phyloP scores from a whole-genome alignment of 2,888 invertebrate genomes.

The Eretmocerus hayati region DNA sequence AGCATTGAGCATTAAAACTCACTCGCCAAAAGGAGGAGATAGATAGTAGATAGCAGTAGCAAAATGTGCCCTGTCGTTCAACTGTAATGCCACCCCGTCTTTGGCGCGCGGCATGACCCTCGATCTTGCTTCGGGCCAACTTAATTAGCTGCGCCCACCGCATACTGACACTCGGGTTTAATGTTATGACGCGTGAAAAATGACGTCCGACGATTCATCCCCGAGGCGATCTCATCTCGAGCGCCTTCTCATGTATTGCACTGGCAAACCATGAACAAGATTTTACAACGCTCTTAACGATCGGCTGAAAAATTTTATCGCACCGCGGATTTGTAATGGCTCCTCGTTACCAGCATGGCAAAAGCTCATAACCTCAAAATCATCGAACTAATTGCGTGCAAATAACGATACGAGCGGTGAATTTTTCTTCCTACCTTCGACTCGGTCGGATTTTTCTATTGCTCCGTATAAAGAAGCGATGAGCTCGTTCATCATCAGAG shows the following conservation, averaged over 20 bases:
- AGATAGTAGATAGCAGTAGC: neutral
- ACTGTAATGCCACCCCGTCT: too few relatives aligned
- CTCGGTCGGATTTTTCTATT: too few relatives aligned
- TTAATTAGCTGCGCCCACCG: neutral
- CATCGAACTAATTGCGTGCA: too few relatives aligned
- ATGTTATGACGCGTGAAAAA: conserved; percentile 12
- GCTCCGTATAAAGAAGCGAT: too few relatives aligned
- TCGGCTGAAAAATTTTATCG: too few relatives aligned
- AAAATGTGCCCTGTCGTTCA: conserved; percentile 7
- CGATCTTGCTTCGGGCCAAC: too few relatives aligned
- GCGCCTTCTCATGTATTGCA: conserved; percentile 17
- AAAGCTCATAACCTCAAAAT: too few relatives aligned
- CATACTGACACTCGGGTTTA: conserved; percentile 3
- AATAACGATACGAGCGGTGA: too few relatives aligned
- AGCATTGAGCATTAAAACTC: neutral
- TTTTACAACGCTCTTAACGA: conserved; percentile 1
- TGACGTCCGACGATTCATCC: conserved; percentile 3
- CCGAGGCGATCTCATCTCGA: conserved; percentile 14
- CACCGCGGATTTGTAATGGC: neutral
- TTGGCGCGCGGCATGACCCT: neutral
- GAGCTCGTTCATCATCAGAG: too few relatives aligned
- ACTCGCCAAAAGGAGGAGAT: neutral
- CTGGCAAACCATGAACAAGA: conserved; percentile 15
- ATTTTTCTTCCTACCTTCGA: too few relatives aligned
- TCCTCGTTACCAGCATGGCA: too few relatives aligned